Percentiles rank a stretch among this genome's conserved stretches.
Evolutionary conservation across 2,797 vertebrate species (phyloP).

Genomic region (Sebastes miniatus): DNA sequence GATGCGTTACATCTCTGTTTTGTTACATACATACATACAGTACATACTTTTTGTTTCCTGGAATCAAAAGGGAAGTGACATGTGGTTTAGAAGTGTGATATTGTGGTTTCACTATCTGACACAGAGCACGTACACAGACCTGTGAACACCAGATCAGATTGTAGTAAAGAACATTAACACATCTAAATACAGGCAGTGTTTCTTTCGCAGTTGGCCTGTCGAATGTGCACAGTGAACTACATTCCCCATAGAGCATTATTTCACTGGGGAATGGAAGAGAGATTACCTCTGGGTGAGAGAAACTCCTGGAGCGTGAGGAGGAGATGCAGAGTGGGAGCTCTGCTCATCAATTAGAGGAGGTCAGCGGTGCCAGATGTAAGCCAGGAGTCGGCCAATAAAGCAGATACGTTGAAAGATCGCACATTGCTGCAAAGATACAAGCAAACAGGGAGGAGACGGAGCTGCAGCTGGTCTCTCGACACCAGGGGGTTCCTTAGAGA

Average conservation of each 20-base stretch:
- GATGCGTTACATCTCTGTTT: neutral
- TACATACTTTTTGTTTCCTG: neutral
- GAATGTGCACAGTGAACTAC: slow-evolving; percentile 38
- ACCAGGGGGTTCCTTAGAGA: neutral
- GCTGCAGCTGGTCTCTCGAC: slow-evolving; percentile 25
- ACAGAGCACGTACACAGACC: neutral
- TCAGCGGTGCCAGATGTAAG: slow-evolving; percentile 48
- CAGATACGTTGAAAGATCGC: slow-evolving; percentile 38
- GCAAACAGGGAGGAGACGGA: slow-evolving; percentile 9
- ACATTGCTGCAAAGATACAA: slow-evolving; percentile 10
- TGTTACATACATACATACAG: neutral
- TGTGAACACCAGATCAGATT: neutral
- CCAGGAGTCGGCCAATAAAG: slow-evolving; percentile 30
- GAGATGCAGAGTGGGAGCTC: slow-evolving; percentile 44
- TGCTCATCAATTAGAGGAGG: slow-evolving; percentile 48
- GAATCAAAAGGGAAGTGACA: neutral
- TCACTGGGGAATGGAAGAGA: slow-evolving; percentile 24
- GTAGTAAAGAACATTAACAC: neutral
- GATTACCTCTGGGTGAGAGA: slow-evolving; percentile 45
- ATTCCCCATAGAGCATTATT: slow-evolving; percentile 28
- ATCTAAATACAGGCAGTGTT: neutral
- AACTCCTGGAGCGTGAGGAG: slow-evolving; percentile 40
- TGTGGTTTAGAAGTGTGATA: neutral
- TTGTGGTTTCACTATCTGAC: neutral
- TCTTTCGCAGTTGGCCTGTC: neutral